Evolutionary conservation across 2,888 invertebrate genomes (phyloP).

Genomic region (Miltochrista miniata): DNA sequence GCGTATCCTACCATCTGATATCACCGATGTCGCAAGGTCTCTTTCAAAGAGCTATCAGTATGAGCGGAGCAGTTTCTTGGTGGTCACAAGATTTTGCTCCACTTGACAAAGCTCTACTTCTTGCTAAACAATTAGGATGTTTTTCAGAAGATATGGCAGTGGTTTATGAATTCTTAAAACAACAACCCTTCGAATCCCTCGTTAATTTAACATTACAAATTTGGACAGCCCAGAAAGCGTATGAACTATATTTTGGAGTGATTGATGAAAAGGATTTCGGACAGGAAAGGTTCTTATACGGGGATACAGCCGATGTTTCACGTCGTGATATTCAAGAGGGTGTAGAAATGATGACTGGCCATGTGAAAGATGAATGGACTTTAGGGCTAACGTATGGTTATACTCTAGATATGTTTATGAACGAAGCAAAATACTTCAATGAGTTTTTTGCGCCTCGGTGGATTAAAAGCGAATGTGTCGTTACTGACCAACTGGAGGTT

Average conservation of each 20-base stretch:
- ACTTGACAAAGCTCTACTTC: conserved; percentile 65
- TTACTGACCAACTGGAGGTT: conserved; percentile 47
- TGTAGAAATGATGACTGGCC: conserved; percentile 87
- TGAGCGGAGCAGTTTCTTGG: conserved; percentile 87
- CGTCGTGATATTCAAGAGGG: conserved; percentile 70
- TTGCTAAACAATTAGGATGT: conserved; percentile 55
- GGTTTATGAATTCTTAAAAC: conserved; percentile 56
- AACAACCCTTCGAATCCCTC: conserved; percentile 46
- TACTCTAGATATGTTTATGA: conserved; percentile 31
- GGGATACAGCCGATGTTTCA: conserved; percentile 54
- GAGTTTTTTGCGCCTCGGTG: conserved; percentile 53
- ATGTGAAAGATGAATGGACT: conserved; percentile 87
- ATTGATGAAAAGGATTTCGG: conserved; percentile 55
- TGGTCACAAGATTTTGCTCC: conserved; percentile 69
- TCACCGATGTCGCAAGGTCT: conserved; percentile 73
- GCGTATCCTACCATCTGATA: conserved; percentile 58
- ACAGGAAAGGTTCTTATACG: conserved; percentile 55
- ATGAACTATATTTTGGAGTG: conserved; percentile 41
- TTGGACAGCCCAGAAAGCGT: conserved; percentile 31
- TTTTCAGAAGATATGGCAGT: conserved; percentile 54
- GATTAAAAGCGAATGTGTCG: conserved; percentile 40
- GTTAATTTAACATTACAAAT: conserved; percentile 36
- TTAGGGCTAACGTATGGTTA: conserved; percentile 27
- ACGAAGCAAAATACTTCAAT: conserved; percentile 42
- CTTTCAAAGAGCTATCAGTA: conserved; percentile 82